Evolutionary conservation across 1,140 invertebrate species (phyloP), one percentile per base, ranked within the genome.

Genomic region (Caenorhabditis brenneri): DNA sequence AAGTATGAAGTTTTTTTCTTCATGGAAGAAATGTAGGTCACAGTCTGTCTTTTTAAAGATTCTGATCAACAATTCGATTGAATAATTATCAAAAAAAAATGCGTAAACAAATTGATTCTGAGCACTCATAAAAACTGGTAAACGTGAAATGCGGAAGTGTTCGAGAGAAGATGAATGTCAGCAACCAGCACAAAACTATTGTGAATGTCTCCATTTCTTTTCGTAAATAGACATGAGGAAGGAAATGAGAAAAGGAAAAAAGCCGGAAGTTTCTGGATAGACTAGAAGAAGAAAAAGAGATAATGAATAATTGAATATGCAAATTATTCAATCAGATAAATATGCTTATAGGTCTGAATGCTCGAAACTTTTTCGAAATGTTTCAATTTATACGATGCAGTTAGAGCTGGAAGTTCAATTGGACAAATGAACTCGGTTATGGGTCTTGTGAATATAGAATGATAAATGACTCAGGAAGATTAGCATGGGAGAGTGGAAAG

Each of bases 211-310:
- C 16, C 31, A 5, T 24, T 51, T 33, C 24, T 53, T 80, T 55
- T 33, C 2, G 51, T 80, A 80, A 80, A 51, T 31, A 80, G n/a
- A 39, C 46, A 53, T 31, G 33, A 39, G 29, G 48, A 51, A 55
- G 29, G 19, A 39, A 74, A 74, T 46, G 22, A 74, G 65, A 74
- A 74, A 39, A n/a, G 39, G n/a, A 29, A 15, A 31, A 74, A 74
- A 42, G 65, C 19, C 42, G 19, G 65, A 74, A 74, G 65, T 74
- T 74, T 36, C 36, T 74, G 36, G 19, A 74, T 74, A 65, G 10
- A 5, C 4, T 7, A 10, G 24, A n/a, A 33, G 19, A 65, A 33
- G 65, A 74, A 46, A 15, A 42, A 12, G 5, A 12, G 15, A 27
- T 1, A 29, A n/a, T 10, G 27, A 27, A 7, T 19, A 36, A 36